These are phyloP conservation scores for Cantharis rufa DNA, from an alignment of 2,888 invertebrate genomes.

Conservation along the genomic window DNA sequence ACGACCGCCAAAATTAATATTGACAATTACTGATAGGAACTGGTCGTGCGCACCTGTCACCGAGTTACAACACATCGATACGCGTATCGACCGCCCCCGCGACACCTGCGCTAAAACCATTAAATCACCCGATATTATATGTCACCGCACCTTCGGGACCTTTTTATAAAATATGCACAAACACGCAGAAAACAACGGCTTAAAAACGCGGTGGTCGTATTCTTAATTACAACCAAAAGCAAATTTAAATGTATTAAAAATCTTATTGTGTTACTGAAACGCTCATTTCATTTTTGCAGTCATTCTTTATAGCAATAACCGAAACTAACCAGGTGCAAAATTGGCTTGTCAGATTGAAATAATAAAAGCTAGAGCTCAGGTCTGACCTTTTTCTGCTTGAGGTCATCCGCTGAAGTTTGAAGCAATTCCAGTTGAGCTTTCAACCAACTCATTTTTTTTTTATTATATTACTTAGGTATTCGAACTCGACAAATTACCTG, in stretches of 20 bases:
- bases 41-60: conserved; percentile 36
- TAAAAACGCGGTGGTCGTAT: not conserved
- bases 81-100: conserved; percentile 38
- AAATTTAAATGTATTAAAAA: not conserved
- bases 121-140: conserved; percentile 34
- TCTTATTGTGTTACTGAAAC: conserved; percentile 4
- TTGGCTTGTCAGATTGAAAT: conserved; percentile 29
- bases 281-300: conserved; percentile 19
- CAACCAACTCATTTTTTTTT: not conserved
- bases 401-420: conserved; percentile 13
- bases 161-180: conserved; percentile 17
- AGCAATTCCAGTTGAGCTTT: not conserved
- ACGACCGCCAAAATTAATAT: conserved; percentile 38
- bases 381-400: conserved; percentile 21
- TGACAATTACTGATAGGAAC: conserved; percentile 41
- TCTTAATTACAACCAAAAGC: not conserved
- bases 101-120: conserved; percentile 34
- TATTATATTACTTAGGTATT: not conserved
- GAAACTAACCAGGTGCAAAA: conserved; percentile 32
- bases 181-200: conserved; percentile 15
- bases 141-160: conserved; percentile 28
- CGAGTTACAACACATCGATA: conserved; percentile 37
- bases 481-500: not conserved
- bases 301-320: conserved; percentile 21
- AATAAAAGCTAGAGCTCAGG: conserved; percentile 15